phyloP scores from a whole-genome alignment of 2,797 vertebrate genomes.

The Bovichtus diacanthus region DNA sequence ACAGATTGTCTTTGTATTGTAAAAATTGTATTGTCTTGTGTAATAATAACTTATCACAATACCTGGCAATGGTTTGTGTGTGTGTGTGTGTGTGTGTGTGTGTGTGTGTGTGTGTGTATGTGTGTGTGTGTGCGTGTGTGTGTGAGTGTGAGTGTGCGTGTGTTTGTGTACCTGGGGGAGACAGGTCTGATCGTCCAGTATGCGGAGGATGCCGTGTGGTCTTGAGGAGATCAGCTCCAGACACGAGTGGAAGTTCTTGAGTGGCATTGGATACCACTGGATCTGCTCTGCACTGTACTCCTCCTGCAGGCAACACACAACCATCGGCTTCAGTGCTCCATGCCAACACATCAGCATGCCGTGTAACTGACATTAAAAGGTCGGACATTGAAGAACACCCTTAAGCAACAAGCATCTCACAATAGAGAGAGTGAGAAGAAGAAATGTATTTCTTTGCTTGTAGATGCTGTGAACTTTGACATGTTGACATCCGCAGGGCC shows the following conservation, averaged over 20 bases:
- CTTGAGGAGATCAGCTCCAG: slow-evolving; percentile 89
- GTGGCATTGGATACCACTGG: slow-evolving; percentile 86
- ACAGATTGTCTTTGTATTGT: background rate
- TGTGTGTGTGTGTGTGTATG: background rate
- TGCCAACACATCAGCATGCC: background rate
- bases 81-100: slow-evolving; percentile 26
- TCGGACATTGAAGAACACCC: no score
- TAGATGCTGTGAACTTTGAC: background rate
- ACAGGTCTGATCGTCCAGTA: slow-evolving; percentile 92
- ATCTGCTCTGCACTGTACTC: slow-evolving; percentile 89
- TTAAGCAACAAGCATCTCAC: background rate
- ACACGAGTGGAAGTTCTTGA: slow-evolving; percentile 83
- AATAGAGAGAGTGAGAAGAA: background rate
- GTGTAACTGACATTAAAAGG: background rate
- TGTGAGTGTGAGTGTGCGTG: background rate
- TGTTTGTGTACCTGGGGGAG: slow-evolving; percentile 87
- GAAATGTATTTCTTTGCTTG: background rate
- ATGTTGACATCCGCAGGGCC: background rate
- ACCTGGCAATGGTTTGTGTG: background rate
- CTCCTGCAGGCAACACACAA: slow-evolving; percentile 81
- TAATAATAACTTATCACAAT: background rate
- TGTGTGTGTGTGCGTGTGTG: background rate
- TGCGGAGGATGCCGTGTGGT: slow-evolving; percentile 90
- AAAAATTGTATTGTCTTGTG: background rate
- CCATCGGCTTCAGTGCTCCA: background rate